phyloP scores from a whole-genome alignment of 2,797 vertebrate species.

The Thalassophryne amazonica region DNA sequence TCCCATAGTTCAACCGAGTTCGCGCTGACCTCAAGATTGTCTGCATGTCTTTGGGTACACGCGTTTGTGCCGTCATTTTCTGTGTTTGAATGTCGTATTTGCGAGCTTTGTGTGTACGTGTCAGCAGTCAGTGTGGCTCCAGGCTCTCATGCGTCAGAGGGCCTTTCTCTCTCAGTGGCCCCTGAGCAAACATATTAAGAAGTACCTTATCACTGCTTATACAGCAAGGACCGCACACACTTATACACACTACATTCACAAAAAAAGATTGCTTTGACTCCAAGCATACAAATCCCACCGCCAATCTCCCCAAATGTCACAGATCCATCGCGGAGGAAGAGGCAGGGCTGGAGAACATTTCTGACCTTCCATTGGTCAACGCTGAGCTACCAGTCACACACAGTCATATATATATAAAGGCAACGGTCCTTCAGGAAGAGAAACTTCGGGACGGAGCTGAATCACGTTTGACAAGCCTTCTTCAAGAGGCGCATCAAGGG shows the following conservation, averaged over 20 bases:
- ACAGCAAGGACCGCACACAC: constrained; percentile 60
- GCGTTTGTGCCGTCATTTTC: constrained; percentile 31
- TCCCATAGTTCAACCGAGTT: constrained; percentile 20
- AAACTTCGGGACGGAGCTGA: neutral
- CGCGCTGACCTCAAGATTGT: constrained; percentile 5
- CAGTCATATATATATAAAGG: constrained; percentile 48
- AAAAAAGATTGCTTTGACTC: constrained; percentile 58
- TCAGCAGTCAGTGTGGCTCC: constrained; percentile 52
- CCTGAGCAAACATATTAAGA: constrained; percentile 84
- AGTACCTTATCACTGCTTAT: constrained; percentile 80
- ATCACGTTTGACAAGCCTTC: constrained; percentile 65
- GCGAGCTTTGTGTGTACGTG: constrained; percentile 21
- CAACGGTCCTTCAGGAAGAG: neutral
- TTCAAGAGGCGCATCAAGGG: constrained; percentile 62
- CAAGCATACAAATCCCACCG: constrained; percentile 57
- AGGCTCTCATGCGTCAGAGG: constrained; percentile 80
- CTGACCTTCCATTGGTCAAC: constrained; percentile 27
- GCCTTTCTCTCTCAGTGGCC: constrained; percentile 72
- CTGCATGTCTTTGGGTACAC: constrained; percentile 11
- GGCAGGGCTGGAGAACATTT: neutral
- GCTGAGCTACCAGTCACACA: neutral
- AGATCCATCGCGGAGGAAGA: constrained; percentile 25
- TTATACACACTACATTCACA: constrained; percentile 45
- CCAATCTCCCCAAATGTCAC: constrained; percentile 73
- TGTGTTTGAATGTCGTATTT: constrained; percentile 42